A percentile compares a stretch with the other conserved stretches of the same genome.
phyloP scores from a whole-genome alignment of 92 coral and sea anemone species.

The Diadumene lineata region DNA sequence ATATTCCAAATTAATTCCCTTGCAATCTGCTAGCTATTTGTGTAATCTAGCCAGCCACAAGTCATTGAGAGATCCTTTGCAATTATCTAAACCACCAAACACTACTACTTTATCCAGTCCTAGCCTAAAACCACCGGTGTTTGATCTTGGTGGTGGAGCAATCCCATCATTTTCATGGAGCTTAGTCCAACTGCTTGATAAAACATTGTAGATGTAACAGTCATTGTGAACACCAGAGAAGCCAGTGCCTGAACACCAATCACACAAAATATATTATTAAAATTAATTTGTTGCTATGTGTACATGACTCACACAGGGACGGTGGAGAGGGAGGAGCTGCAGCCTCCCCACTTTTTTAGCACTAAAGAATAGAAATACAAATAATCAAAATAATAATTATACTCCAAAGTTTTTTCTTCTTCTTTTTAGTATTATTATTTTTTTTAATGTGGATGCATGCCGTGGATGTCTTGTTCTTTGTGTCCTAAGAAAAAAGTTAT shows the following conservation, averaged over 20 bases:
- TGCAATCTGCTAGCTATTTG: neutral
- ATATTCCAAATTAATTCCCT: neutral
- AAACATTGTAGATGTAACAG: slow-evolving; percentile 23
- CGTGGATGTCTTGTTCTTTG: no score
- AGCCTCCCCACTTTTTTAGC: no score
- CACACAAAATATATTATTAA: neutral
- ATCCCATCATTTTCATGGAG: neutral
- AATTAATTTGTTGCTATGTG: no score
- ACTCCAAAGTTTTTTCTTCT: no score
- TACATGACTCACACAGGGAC: no score
- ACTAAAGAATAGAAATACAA: no score
- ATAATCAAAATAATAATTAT: no score
- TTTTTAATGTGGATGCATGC: no score
- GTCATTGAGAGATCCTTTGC: slow-evolving; percentile 5
- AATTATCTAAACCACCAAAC: slow-evolving; percentile 21
- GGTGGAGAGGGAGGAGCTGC: no score
- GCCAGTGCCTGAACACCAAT: neutral
- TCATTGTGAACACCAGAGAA: neutral
- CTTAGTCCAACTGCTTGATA: slow-evolving; percentile 18
- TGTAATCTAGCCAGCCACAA: slow-evolving; percentile 11
- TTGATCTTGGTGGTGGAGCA: slow-evolving; percentile 27
- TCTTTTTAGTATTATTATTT: no score
- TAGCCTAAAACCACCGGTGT: slow-evolving; percentile 24
- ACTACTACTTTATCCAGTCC: slow-evolving; percentile 9
- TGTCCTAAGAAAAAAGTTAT: no score